These are phyloP conservation scores for Gallinago solitaria DNA, from an alignment of 2,797 vertebrate species.

Conservation along the genomic window DNA sequence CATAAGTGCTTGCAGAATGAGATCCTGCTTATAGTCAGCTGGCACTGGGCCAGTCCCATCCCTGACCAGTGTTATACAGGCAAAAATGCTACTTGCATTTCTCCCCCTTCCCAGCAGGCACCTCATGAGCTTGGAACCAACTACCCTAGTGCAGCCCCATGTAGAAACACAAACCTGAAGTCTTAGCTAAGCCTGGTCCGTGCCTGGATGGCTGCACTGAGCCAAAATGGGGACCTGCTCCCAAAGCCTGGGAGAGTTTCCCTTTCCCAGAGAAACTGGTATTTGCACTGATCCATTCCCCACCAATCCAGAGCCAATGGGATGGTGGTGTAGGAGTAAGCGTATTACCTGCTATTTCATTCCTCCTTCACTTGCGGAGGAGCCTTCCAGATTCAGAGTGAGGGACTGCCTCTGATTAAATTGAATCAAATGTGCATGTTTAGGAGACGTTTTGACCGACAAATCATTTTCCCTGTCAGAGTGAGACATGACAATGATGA, in stretches of 20 bases:
- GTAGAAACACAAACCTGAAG: not conserved
- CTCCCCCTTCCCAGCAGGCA: not conserved
- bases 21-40: not conserved
- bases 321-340: not conserved
- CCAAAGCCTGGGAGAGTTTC: not conserved
- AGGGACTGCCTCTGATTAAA: not conserved
- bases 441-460: not conserved
- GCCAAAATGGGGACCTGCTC: not conserved
- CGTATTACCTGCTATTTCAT: not conserved
- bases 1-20: not conserved
- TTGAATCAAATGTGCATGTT: slow-evolving; percentile 9
- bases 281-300: not conserved
- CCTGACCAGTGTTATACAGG: not conserved
- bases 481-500: not conserved
- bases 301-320: not conserved
- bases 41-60: not conserved
- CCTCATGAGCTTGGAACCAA: not conserved
- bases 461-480: slow-evolving; percentile 43
- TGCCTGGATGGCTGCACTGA: accelerated
- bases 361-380: not conserved
- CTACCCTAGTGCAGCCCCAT: not conserved
- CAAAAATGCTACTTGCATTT: not conserved
- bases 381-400: not conserved
- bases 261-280: not conserved
- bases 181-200: accelerated